These are phyloP conservation scores for Cotesia glomerata DNA, from an alignment of 1,140 invertebrate species.

Conservation along the genomic window DNA sequence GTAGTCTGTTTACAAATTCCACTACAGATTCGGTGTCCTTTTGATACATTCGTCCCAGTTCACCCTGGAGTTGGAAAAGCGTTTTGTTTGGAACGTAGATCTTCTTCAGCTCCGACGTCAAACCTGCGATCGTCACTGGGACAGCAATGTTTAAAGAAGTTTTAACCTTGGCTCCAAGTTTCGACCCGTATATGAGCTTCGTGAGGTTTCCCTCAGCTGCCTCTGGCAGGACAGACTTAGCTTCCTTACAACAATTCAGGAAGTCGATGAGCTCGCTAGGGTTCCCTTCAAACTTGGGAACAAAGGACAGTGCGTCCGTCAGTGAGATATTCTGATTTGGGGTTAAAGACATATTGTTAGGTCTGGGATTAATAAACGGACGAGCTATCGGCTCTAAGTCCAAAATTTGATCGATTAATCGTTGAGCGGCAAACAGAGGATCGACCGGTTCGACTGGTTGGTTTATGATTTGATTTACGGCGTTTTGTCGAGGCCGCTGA, in stretches of 20 bases:
- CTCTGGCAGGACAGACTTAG: not conserved
- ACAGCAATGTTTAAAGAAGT: not conserved
- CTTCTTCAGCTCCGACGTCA: not conserved
- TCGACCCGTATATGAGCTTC: not conserved
- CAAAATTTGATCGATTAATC: not conserved
- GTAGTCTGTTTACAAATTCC: not conserved
- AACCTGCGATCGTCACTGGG: not conserved
- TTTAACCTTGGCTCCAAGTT: not conserved
- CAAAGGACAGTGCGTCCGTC: not conserved
- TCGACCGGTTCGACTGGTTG: no score
- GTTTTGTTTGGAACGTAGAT: not conserved
- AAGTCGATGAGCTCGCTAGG: not conserved
- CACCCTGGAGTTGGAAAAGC: constrained; percentile 9
- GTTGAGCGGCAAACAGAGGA: no score
- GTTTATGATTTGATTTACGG: no score
- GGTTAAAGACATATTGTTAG: not conserved
- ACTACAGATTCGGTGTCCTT: not conserved
- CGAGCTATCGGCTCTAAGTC: not conserved
- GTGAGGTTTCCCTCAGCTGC: not conserved
- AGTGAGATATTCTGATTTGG: not conserved
- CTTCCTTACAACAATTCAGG: not conserved
- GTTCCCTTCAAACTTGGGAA: not conserved
- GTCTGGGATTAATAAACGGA: no score
- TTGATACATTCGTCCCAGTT: constrained; percentile 11
- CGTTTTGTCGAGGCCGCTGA: no score